A percentile compares a stretch with the other conserved stretches of the same genome.
These are phyloP conservation scores for Sphecodes monilicornis DNA, from an alignment of 2,888 invertebrate genomes.

Conservation along the genomic window DNA sequence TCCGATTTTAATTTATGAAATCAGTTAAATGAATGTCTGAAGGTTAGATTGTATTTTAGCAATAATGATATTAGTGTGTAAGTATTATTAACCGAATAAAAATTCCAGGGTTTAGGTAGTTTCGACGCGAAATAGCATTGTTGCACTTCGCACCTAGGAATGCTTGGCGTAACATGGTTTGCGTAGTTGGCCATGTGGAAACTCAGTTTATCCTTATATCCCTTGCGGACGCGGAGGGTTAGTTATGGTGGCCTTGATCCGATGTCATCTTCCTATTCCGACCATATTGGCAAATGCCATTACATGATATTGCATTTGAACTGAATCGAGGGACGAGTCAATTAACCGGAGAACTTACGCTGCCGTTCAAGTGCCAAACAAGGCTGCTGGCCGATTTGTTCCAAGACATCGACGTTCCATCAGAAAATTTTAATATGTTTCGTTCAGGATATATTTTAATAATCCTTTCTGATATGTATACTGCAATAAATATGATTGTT, in stretches of 20 bases:
- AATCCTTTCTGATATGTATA: too few relatives aligned
- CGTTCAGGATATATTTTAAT: too few relatives aligned
- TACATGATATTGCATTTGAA: constrained; percentile 48
- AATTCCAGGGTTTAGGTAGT: not conserved
- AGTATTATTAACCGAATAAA: not conserved
- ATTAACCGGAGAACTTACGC: constrained; percentile 50
- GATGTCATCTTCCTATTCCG: constrained; percentile 57
- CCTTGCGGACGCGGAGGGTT: constrained; percentile 17
- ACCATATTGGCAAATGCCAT: constrained; percentile 54
- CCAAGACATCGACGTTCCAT: not conserved
- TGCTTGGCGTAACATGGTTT: constrained; percentile 23
- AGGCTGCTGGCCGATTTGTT: constrained; percentile 32
- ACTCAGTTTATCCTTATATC: constrained; percentile 41
- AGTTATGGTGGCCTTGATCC: constrained; percentile 42
- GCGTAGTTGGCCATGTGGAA: constrained; percentile 30
- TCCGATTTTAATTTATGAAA: too few relatives aligned
- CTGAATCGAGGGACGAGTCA: constrained; percentile 57
- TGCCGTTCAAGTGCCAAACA: constrained; percentile 31
- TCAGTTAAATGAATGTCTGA: not conserved
- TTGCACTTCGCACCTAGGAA: constrained; percentile 15
- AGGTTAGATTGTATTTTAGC: not conserved
- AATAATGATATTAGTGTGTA: too few relatives aligned
- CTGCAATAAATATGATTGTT: not conserved
- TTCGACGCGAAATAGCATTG: not conserved
- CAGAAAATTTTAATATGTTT: not conserved